Evolutionary conservation across 2,113 vertebrate genomes (phyloP), one percentile per base, ranked within the genome.

Genomic region (Marmota monax): DNA sequence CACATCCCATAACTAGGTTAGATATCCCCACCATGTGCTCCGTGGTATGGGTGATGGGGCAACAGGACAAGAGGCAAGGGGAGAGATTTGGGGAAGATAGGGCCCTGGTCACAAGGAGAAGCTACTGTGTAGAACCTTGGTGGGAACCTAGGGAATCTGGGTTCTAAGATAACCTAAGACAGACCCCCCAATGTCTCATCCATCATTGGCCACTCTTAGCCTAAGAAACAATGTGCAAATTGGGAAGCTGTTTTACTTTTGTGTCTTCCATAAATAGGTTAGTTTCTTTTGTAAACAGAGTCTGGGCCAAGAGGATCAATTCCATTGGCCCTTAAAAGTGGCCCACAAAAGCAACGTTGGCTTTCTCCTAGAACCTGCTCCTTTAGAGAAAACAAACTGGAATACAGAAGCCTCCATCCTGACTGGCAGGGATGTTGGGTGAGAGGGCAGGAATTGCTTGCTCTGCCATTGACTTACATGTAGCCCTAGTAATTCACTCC

Each of bases 401-500:
- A 69, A 37, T 12, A 37, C 20, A 56, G 17, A 9, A 86, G 69
- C 29, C n/a, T 56, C 17, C 0, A 1, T 39, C 48, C 32, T 80
- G 63, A 80, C 42, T 74, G 58, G 58, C 23, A 25, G 58, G 22
- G 58, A 61, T 61, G 58, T 37, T 53, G 65, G 63, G 37, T 51
- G 56, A 32, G 42, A 58, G 48, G 51, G 6, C 76, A 70, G 72
- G 61, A 78, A 90, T 70, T 84, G 65, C 65, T 84, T 73, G 77
- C 17, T 90, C 56, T 82, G 80, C 67, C 74, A 51, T 51, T 37
- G 88, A n/a, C 39, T 73, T 87, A 25, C 25, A 70, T 90, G 94
- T 88, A 94, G 90, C 85, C 94, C 78, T 67, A 79, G 85, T 94
- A 74, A 94, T 69, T 90, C 70, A 23, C 56, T 69, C 63, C 63